phyloP scores from a whole-genome alignment of 2,888 invertebrate species.

The Hirtodrosophila cameraria region DNA sequence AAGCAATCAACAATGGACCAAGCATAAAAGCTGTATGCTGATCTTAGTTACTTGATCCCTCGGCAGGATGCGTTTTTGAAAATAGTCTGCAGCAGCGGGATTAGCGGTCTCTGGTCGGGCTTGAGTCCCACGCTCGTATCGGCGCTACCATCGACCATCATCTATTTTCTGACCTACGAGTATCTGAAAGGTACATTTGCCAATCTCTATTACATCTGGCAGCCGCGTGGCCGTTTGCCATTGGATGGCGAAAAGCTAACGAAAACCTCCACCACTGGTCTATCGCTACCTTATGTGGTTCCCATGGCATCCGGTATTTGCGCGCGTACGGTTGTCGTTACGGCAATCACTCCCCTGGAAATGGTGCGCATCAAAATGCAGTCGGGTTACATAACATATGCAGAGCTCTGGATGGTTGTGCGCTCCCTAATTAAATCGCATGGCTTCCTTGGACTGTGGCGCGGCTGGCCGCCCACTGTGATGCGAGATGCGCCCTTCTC shows the following conservation, averaged over 20 bases:
- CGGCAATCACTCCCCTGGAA: conserved; percentile 96
- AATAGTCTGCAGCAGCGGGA: conserved; percentile 93
- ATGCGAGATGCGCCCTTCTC: conserved; percentile 70
- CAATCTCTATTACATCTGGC: conserved; percentile 31
- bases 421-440: conserved; percentile 86
- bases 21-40: too few species aligned
- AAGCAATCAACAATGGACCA: too few species aligned
- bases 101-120: conserved; percentile 97
- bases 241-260: background rate
- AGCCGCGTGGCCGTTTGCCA: background rate
- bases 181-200: conserved; percentile 89
- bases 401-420: conserved; percentile 85
- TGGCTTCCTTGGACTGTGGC: conserved; percentile 91
- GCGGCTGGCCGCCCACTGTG: conserved; percentile 85
- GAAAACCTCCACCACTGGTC: background rate
- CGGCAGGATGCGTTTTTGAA: conserved; percentile 95
- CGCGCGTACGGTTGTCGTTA: conserved; percentile 91
- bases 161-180: conserved; percentile 98
- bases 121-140: conserved; percentile 96
- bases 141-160: conserved; percentile 96
- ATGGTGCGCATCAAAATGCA: conserved; percentile 99
- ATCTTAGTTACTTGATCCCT: too few species aligned
- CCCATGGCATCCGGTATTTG: conserved; percentile 92
- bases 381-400: conserved; percentile 92
- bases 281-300: conserved; percentile 42